phyloP scores from a whole-genome alignment of 2,888 invertebrate species.

The Steromphala cineraria region DNA sequence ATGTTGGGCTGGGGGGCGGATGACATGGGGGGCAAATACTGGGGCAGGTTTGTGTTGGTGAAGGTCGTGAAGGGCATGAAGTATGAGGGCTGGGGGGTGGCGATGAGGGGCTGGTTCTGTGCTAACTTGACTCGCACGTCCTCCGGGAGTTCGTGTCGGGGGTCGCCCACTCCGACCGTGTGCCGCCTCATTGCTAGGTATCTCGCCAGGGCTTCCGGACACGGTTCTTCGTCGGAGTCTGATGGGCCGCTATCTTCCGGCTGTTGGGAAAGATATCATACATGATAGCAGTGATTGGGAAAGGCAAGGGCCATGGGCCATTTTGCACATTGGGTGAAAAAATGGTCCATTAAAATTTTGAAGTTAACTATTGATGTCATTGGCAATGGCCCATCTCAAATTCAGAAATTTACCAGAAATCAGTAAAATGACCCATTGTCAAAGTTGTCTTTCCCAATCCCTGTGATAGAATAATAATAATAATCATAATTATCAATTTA shows the following conservation, averaged over 20 bases:
- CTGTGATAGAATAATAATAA: too few species aligned
- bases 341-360: too few species aligned
- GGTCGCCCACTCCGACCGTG: conserved; percentile 93
- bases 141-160: conserved; percentile 84
- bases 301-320: too few species aligned
- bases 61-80: conserved; percentile 72
- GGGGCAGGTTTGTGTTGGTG: conserved; percentile 89
- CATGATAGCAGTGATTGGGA: too few species aligned
- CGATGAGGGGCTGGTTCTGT: conserved; percentile 68
- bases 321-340: too few species aligned
- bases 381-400: too few species aligned
- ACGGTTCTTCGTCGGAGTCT: conserved; percentile 76
- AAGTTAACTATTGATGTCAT: too few species aligned
- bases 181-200: conserved; percentile 85
- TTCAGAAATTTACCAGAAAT: too few species aligned
- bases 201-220: conserved; percentile 74
- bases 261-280: conserved; percentile 34
- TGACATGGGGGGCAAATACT: conserved; percentile 82
- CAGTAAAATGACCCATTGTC: too few species aligned
- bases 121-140: conserved; percentile 69
- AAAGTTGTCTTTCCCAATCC: too few species aligned
- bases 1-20: conserved; percentile 82
- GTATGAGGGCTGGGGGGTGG: conserved; percentile 63
- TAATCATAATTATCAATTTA: too few species aligned
- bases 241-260: conserved; percentile 61